These are phyloP conservation scores for Karalla daura DNA, from an alignment of 2,797 vertebrate genomes.

Conservation along the genomic window DNA sequence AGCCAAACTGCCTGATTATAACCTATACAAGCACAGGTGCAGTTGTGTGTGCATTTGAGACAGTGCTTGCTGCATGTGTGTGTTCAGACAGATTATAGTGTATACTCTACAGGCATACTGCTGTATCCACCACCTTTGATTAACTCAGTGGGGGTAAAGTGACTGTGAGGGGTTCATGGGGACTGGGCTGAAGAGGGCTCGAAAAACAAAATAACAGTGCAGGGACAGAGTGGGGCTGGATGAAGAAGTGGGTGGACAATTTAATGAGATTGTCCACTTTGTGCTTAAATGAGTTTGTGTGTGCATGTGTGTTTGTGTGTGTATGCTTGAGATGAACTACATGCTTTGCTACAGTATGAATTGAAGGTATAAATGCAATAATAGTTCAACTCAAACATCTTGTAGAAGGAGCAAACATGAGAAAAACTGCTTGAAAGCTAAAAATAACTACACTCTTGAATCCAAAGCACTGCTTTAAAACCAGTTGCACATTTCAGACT, in stretches of 20 bases:
- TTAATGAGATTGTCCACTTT: slow-evolving; percentile 48
- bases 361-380: slow-evolving; percentile 7
- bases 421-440: background rate
- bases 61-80: slow-evolving; percentile 22
- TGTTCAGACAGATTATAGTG: slow-evolving; percentile 63
- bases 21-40: slow-evolving; percentile 35
- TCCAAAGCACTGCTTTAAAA: background rate
- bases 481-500: background rate
- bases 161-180: slow-evolving; percentile 50
- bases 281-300: slow-evolving; percentile 12
- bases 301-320: slow-evolving; percentile 7
- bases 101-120: slow-evolving; percentile 46
- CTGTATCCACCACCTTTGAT: slow-evolving; percentile 66
- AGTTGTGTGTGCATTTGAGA: slow-evolving; percentile 20
- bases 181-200: slow-evolving; percentile 48
- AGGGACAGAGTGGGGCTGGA: slow-evolving; percentile 38
- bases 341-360: slow-evolving; percentile 17
- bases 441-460: background rate
- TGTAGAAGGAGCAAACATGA: background rate
- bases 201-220: slow-evolving; percentile 66
- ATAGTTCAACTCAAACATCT: too few relatives aligned
- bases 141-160: slow-evolving; percentile 69
- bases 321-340: slow-evolving; percentile 18
- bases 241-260: slow-evolving; percentile 53
- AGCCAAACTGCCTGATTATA: slow-evolving; percentile 42